Evolutionary conservation across 2,797 vertebrate genomes (phyloP), one percentile per base, ranked within the genome.

Genomic region (Intellagama lesueurii): DNA sequence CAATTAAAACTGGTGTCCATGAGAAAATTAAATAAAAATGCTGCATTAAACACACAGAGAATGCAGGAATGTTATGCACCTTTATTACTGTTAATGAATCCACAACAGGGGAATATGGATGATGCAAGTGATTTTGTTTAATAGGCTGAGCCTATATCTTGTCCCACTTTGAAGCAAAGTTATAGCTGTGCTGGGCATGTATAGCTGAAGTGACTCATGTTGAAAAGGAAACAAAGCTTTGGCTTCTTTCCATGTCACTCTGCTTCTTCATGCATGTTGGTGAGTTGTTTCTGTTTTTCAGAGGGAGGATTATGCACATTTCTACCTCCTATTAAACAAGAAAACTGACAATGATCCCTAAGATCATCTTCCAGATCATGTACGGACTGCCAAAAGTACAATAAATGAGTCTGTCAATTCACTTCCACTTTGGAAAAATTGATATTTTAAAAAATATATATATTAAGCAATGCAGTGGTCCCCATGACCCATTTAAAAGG

Each of bases 81-180:
- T 60, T 83, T 44, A 30, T 35, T 35, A 83, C 83, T 78, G 47
- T 32, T 47, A 52, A 4, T 69, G 86, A 90, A 66, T 87, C 24
- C 12, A 87, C 64, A 86, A 64, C 4, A 86, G 14, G 77, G n/a
- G 9, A 5, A 44, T 87, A 11, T 32, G 52, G 24, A n/a, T 73
- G 73, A 87, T 80, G 26, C n/a, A 72, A 72, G 64, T 14, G 40
- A 40, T 90, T 90, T 66, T 22, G 70, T 83, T 83, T 87, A 52
- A 87, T 80, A 84, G 75, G 24, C 35, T 52, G 32, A 14, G 49
- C 49, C 73, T 79, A 9, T 35, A 47, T 73, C 64, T 79, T 83
- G 66, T 28, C 75, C 75, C 68, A 80, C 49, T 80, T 84, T 47
- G 75, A 87, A 87, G 73, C 49, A 90, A 79, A 80, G 24, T 49